Conservation (phyloP, 2,888 invertebrate species). For the Ochropleura plecta region DNA sequence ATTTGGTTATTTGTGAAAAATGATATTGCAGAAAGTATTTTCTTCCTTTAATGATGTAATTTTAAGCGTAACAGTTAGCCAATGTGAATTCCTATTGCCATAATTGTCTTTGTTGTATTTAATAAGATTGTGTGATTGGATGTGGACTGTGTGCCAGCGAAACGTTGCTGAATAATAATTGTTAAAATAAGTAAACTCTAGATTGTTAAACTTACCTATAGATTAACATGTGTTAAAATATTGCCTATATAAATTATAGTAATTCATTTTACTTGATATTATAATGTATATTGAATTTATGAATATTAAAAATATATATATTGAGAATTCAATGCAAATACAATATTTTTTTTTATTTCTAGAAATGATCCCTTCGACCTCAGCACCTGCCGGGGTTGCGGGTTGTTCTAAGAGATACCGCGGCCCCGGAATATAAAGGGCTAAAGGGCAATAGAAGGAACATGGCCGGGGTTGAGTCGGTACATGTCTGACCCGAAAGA, state of each 20-base stretch:
- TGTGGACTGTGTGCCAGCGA: constrained; percentile 44
- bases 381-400: background rate
- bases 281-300: constrained; percentile 91
- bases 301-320: constrained; percentile 91
- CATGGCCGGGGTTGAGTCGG: no score
- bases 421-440: no score
- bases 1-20: constrained; percentile 83
- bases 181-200: constrained; percentile 86
- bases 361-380: background rate
- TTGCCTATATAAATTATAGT: constrained; percentile 91
- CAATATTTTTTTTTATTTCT: constrained; percentile 54
- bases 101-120: constrained; percentile 84
- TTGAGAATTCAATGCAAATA: constrained; percentile 87
- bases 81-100: constrained; percentile 90
- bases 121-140: constrained; percentile 61
- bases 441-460: no score
- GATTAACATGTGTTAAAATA: constrained; percentile 91
- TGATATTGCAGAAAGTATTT: constrained; percentile 82
- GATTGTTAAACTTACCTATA: constrained; percentile 90
- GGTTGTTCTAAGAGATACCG: no score
- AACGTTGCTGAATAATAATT: constrained; percentile 76
- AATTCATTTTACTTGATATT: constrained; percentile 91
- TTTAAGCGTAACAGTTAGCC: constrained; percentile 77
- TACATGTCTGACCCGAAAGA: no score
- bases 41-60: constrained; percentile 73